Base-by-base conservation (phyloP, 2,113 vertebrate species). In the Phoenicopterus ruber region DNA sequence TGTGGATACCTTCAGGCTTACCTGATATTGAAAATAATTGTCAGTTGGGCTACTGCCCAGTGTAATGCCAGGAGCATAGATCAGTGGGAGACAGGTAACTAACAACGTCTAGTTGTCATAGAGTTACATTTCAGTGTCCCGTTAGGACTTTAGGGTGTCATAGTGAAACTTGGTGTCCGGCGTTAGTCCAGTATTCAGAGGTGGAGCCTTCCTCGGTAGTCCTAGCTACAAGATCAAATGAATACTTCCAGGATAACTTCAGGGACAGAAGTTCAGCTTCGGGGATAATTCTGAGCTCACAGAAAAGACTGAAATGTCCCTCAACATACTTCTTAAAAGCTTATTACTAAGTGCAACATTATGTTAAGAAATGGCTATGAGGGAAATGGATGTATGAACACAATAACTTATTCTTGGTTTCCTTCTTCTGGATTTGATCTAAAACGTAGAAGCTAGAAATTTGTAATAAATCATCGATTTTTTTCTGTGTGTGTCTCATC, bases 1-100 rank as follows among this genome's bases (percentile, higher is more conserved):
- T 24, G 13, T 57, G 13, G 25, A 12, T 54, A 46, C 0, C 0
- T 42, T 55, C 38, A 63, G 11, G 18, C 11, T 62, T 52, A 62
- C 25, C 13, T 0, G 1, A 5, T 79, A 34, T 2, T 47, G 52
- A 66, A 93, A 74, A 57, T 29, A 16, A 12, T 19, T 46, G 11
- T 50, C 19, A 20, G 9, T 52, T 58, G 28, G 25, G 4, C 10
- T 74, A 32, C 5, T 54, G 20, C 25, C n/a, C 24, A 34, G 9
- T 21, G 9, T 20, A 76, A 66, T 29, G 3, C 8, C 32, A 76
- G 44, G 19, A 86, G 14, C 28, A 12, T 1, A 36, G 16, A 14
- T 52, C 31, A 66, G 5, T 32, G 36, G 6, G 15, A 78, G 13
- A 61, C 42, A 52, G 70, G 10, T 44, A 80, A 13, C n/a, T 13